phyloP scores from a whole-genome alignment of 2,113 vertebrate species.

The Paradoxurus hermaphroditus region DNA sequence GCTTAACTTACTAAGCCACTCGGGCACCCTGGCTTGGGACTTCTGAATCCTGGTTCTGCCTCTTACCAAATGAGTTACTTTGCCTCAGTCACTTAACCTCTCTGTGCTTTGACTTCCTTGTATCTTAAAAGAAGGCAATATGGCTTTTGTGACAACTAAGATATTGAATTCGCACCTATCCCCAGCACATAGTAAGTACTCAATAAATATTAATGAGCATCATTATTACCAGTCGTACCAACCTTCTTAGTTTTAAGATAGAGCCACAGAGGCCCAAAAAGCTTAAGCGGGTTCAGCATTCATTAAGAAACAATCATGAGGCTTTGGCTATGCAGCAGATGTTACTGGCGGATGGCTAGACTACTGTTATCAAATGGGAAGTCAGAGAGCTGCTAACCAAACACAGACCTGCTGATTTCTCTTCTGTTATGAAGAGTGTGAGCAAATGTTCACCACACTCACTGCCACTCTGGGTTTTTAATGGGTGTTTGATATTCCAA shows the following conservation, averaged over 20 bases:
- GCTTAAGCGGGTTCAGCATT: not conserved
- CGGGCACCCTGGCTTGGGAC: not conserved
- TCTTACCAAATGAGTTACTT: not conserved
- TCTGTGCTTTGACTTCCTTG: not conserved
- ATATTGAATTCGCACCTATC: not conserved
- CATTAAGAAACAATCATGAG: not conserved
- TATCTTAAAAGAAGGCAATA: not conserved
- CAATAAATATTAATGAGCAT: not conserved
- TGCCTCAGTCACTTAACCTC: not conserved
- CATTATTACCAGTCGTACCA: not conserved
- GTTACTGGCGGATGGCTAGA: not conserved
- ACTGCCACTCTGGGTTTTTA: not conserved
- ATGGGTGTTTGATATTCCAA: not conserved
- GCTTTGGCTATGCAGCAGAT: not conserved
- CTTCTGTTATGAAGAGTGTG: accelerated
- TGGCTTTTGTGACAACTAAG: not conserved
- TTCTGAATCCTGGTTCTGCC: not conserved
- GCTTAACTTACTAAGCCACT: no score
- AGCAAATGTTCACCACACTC: not conserved
- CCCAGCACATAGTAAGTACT: not conserved
- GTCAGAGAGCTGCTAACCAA: not conserved
- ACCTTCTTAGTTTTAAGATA: not conserved
- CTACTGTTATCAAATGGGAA: not conserved
- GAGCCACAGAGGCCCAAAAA: not conserved
- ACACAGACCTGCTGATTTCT: not conserved